Percentiles rank a stretch among this genome's conserved stretches.
Conservation (phyloP, 2,797 vertebrate species). For the Oreortyx pictus region DNA sequence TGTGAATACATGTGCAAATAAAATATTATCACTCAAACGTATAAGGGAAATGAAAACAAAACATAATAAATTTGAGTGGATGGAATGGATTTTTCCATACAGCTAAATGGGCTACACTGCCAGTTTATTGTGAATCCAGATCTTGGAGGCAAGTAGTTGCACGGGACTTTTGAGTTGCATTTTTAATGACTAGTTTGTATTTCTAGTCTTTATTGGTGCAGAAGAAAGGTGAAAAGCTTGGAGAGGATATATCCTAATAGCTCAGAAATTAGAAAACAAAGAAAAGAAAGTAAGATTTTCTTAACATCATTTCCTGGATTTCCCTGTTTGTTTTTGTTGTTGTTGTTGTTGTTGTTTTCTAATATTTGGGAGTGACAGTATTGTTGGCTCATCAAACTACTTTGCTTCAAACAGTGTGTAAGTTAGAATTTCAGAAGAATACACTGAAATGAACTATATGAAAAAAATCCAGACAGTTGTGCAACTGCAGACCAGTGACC, state of each 20-base stretch:
- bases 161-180: background rate
- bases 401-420: background rate
- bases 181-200: background rate
- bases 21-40: background rate
- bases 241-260: background rate
- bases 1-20: background rate
- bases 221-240: background rate
- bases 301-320: constrained; percentile 1
- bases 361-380: constrained; percentile 27
- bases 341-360: background rate
- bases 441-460: constrained; percentile 34
- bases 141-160: background rate
- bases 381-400: constrained; percentile 28
- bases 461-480: constrained; percentile 63
- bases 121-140: background rate
- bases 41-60: background rate
- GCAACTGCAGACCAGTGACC: constrained; percentile 53
- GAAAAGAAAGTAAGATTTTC: background rate
- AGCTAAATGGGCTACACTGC: background rate
- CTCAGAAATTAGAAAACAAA: constrained; percentile 9
- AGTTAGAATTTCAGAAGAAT: constrained; percentile 42
- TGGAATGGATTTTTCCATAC: background rate
- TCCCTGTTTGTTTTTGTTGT: background rate
- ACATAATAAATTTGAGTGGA: background rate
- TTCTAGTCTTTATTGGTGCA: background rate